Conservation (phyloP, 1,140 invertebrate genomes). For the Spodoptera litura region DNA sequence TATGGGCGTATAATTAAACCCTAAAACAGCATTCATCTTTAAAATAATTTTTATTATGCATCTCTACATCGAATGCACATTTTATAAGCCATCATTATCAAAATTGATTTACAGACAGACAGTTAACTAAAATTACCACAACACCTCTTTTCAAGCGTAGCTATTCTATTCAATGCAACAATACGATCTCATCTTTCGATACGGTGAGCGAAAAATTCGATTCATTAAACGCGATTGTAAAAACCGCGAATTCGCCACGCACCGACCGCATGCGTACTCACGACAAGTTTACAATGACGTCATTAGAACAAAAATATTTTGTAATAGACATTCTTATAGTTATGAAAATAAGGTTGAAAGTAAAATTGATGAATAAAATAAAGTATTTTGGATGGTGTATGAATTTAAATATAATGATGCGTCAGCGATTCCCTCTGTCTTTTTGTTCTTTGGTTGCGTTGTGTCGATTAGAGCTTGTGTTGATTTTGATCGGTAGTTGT, state of each 20-base stretch:
- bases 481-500: conserved; percentile 72
- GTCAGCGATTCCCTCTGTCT: conserved; percentile 79
- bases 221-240: conserved; percentile 75
- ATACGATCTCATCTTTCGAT: conserved; percentile 56
- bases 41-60: neutral
- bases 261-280: conserved; percentile 70
- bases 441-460: conserved; percentile 78
- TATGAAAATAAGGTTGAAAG: conserved; percentile 52
- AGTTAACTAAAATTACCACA: conserved; percentile 14
- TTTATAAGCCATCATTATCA: neutral
- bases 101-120: conserved; percentile 23
- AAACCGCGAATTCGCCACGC: conserved; percentile 78
- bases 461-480: conserved; percentile 69
- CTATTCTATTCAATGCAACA: conserved; percentile 50
- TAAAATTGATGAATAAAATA: conserved; percentile 53
- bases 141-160: neutral
- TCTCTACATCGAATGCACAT: neutral
- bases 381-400: conserved; percentile 69
- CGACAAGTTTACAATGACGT: conserved; percentile 78
- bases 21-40: neutral
- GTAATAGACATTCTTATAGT: conserved; percentile 38
- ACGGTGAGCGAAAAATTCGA: conserved; percentile 64
- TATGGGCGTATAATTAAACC: too few species aligned
- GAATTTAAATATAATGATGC: conserved; percentile 83
- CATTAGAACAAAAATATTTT: conserved; percentile 57